Conservation (phyloP, 2,113 vertebrate species). For the Eublepharis macularius region DNA sequence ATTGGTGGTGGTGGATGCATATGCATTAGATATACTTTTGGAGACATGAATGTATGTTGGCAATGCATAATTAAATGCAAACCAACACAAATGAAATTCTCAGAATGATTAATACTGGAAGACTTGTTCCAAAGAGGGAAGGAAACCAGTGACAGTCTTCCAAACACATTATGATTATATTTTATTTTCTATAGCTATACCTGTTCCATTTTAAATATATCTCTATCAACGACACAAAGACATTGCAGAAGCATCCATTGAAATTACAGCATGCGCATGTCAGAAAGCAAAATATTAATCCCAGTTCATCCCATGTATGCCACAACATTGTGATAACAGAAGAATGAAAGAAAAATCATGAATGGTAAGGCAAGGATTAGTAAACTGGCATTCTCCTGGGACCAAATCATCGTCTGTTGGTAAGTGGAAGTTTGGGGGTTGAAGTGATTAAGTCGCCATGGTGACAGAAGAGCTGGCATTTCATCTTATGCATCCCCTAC, state of each 20-base stretch:
- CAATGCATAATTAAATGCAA: no score
- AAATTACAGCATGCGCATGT: slow-evolving; percentile 37
- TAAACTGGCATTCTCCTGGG: slow-evolving; percentile 15
- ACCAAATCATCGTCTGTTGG: neutral
- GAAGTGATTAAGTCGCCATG: slow-evolving; percentile 33
- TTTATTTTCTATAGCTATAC: slow-evolving; percentile 13
- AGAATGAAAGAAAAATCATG: slow-evolving; percentile 28
- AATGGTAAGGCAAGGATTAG: slow-evolving; percentile 29
- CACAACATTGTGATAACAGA: slow-evolving; percentile 16
- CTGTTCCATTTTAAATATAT: slow-evolving; percentile 41
- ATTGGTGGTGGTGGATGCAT: no score
- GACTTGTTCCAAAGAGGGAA: no score
- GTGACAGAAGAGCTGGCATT: slow-evolving; percentile 9
- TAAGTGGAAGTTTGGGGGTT: slow-evolving; percentile 5
- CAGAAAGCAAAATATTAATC: slow-evolving; percentile 32
- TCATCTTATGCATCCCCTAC: slow-evolving; percentile 34
- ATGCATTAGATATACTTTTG: no score
- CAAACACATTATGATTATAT: slow-evolving; percentile 9
- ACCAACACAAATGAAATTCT: no score
- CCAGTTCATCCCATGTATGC: slow-evolving; percentile 27
- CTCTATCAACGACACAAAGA: slow-evolving; percentile 25
- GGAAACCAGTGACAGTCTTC: neutral
- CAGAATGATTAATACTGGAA: no score
- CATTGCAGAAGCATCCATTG: slow-evolving; percentile 25
- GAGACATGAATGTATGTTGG: no score